These are phyloP conservation scores for Drosophila kanapiae DNA, from an alignment of 1,140 invertebrate genomes.

Conservation along the genomic window DNA sequence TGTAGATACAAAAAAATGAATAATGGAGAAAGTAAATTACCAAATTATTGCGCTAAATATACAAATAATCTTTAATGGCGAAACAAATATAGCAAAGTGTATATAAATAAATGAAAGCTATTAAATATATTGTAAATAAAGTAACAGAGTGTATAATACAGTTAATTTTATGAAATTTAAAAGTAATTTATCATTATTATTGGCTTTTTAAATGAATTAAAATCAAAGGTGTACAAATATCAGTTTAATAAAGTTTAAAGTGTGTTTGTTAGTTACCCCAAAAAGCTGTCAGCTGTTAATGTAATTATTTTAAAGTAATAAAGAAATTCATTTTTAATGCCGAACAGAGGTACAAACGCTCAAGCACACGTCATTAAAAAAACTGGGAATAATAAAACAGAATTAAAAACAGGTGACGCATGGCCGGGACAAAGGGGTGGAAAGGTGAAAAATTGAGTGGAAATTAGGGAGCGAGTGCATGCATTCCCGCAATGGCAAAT, in stretches of 20 bases:
- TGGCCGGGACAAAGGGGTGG: not conserved
- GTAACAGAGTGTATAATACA: no score
- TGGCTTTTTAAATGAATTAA: no score
- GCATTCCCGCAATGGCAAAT: constrained; percentile 53
- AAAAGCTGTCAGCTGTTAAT: not conserved
- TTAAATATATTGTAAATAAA: no score
- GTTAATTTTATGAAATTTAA: no score
- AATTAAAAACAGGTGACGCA: constrained; percentile 28
- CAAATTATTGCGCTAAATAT: no score
- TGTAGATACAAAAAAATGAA: no score
- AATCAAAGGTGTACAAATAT: not conserved
- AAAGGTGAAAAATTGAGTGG: constrained; percentile 7
- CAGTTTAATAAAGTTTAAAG: not conserved
- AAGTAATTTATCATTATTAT: no score
- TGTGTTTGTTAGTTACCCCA: no score
- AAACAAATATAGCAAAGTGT: not conserved
- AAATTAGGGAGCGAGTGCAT: constrained; percentile 45
- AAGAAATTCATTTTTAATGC: constrained; percentile 19
- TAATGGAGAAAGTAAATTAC: no score
- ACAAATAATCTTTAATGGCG: not conserved
- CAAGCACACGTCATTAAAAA: not conserved
- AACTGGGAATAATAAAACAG: constrained; percentile 21
- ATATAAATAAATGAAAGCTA: no score
- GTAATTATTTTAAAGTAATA: constrained; percentile 5
- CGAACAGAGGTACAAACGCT: not conserved